Percentiles rank a stretch among this genome's conserved stretches.
Evolutionary conservation across 2,113 vertebrate genomes (phyloP).

Genomic region (Antigone vipio): DNA sequence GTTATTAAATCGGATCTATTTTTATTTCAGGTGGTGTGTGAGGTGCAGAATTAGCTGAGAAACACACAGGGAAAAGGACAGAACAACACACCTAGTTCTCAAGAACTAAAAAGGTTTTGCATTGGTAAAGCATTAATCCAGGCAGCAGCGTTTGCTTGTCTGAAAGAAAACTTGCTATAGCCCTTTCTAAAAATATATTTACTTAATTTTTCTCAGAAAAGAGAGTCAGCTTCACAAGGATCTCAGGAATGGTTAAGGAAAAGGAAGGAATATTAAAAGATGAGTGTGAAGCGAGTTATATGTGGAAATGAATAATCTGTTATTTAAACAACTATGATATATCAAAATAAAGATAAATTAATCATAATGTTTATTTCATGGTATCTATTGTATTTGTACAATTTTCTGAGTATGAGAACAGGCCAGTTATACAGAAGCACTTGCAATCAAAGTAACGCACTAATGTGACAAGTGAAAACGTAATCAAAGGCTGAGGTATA

Average conservation of each 20-base stretch:
- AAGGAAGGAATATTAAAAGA: not conserved
- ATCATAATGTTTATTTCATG: not conserved
- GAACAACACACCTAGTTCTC: not conserved
- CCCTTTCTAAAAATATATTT: not conserved
- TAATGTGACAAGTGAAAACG: not conserved
- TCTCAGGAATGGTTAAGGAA: not conserved
- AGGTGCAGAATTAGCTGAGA: not conserved
- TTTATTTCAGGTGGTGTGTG: not conserved
- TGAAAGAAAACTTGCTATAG: not conserved
- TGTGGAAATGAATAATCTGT: not conserved
- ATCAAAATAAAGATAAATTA: not conserved
- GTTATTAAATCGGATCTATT: not conserved
- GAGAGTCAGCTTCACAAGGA: not conserved
- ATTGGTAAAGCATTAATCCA: not conserved
- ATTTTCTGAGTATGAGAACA: not conserved
- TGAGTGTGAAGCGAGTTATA: not conserved
- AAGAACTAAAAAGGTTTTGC: not conserved
- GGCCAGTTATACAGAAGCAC: not conserved
- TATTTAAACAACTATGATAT: not conserved
- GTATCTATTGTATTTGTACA: not conserved
- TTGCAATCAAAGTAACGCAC: not conserved
- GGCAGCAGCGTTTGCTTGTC: not conserved
- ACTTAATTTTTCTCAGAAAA: not conserved
- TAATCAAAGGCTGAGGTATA: not conserved
- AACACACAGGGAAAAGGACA: not conserved